Conservation (phyloP, 1,140 invertebrate species). For the Drosophila paulistorum region DNA sequence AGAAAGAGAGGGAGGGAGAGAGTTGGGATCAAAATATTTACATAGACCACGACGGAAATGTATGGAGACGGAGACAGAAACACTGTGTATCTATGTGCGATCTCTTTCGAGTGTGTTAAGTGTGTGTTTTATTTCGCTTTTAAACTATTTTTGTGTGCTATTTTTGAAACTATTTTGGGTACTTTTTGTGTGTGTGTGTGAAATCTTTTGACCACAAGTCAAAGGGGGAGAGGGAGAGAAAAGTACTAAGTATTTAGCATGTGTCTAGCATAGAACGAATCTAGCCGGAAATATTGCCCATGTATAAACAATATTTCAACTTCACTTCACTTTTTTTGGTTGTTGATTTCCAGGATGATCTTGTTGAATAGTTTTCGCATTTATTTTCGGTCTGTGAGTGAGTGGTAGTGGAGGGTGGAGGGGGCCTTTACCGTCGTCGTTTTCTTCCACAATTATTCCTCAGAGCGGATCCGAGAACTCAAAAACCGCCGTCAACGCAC, state of each 20-base stretch:
- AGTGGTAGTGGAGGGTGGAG: too few species aligned
- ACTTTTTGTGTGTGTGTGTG: slow-evolving; percentile 26
- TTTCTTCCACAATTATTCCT: slow-evolving; percentile 26
- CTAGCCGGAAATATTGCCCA: slow-evolving; percentile 6
- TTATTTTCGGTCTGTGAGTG: not conserved
- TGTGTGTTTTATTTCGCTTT: slow-evolving; percentile 30
- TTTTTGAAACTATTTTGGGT: slow-evolving; percentile 71
- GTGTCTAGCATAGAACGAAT: not conserved
- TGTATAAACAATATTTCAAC: slow-evolving; percentile 6
- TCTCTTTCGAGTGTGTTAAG: not conserved
- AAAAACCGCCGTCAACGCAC: slow-evolving; percentile 73
- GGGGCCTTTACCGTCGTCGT: slow-evolving; percentile 36
- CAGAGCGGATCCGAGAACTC: slow-evolving; percentile 50
- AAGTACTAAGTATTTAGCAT: slow-evolving; percentile 19
- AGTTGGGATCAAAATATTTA: slow-evolving; percentile 11
- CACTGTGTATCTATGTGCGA: slow-evolving; percentile 3
- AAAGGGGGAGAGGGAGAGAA: not conserved
- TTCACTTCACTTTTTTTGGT: slow-evolving; percentile 51
- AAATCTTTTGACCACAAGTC: slow-evolving; percentile 35
- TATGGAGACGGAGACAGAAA: too few species aligned
- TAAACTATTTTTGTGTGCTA: slow-evolving; percentile 61
- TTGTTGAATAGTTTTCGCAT: slow-evolving; percentile 37
- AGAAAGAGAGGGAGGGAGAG: not conserved
- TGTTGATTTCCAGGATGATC: not conserved
- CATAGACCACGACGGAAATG: not conserved